Conservation (phyloP, 2,888 invertebrate species). For the Epirrhoe tristata region DNA sequence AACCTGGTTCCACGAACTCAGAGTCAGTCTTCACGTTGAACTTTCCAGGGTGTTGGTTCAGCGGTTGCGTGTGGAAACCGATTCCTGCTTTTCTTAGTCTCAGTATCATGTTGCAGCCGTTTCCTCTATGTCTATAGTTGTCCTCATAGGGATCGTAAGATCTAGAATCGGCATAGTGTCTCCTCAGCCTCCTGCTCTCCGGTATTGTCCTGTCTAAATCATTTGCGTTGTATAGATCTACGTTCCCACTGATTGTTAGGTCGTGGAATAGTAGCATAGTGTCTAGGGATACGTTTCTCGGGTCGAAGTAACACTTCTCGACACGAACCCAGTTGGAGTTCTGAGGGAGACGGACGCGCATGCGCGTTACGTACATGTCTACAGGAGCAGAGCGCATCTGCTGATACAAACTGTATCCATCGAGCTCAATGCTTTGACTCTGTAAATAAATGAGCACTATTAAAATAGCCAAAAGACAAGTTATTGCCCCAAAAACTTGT, state of each 20-base stretch:
- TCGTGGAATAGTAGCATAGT: slow-evolving; percentile 92
- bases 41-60: slow-evolving; percentile 88
- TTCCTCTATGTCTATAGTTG: slow-evolving; percentile 64
- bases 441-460: slow-evolving; percentile 51
- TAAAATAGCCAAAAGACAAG: not conserved
- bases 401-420: slow-evolving; percentile 88
- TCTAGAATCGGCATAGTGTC: slow-evolving; percentile 74
- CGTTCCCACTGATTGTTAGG: slow-evolving; percentile 91
- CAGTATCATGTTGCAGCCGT: slow-evolving; percentile 92
- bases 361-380: slow-evolving; percentile 89
- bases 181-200: slow-evolving; percentile 60
- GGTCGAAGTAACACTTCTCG: slow-evolving; percentile 91
- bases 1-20: slow-evolving; percentile 93
- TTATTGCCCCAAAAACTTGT: too few relatives aligned
- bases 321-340: slow-evolving; percentile 89
- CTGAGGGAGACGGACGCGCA: slow-evolving; percentile 88
- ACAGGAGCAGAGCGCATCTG: slow-evolving; percentile 86
- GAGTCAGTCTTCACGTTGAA: slow-evolving; percentile 92
- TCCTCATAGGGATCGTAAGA: slow-evolving; percentile 64
- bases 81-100: slow-evolving; percentile 91
- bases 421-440: slow-evolving; percentile 84
- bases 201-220: slow-evolving; percentile 71
- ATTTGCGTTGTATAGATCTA: slow-evolving; percentile 85
- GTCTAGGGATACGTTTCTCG: slow-evolving; percentile 89
- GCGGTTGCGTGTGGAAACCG: slow-evolving; percentile 90